Base-by-base conservation (phyloP, 2,888 invertebrate genomes). In the Meganola albula region DNA sequence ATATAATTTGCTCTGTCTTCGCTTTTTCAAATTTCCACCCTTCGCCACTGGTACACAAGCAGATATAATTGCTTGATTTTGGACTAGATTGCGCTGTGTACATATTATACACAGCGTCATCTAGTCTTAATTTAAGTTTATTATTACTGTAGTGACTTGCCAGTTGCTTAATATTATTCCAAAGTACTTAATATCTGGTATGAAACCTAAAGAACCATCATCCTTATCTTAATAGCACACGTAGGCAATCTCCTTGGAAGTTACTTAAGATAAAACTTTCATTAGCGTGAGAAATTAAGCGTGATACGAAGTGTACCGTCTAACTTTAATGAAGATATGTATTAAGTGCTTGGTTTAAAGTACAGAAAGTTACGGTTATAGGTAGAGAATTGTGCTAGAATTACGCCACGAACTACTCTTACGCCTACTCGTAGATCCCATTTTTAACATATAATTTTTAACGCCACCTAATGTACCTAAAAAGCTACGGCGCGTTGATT, bases 261-360 rank as follows among this genome's bases (percentile, higher is more conserved):
- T n/a, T n/a, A 50, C 31, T 45, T 44, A 28, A 31, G 28, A 8
- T 26, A 23, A 52, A 53, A 38, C 50, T 53, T 53, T 53, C 49
- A 53, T 53, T 53, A 51, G 24, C 36, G 36, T 13, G n/a, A 40
- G 35, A 36, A 50, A 52, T 54, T 52, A 54, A 43, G 42, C 26
- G 37, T 35, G 48, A 48, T 54, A 57, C 30, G 48, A 24, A 33
- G 37, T 37, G 41, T 44, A 24, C 24, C 24, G 29, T 27, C 10
- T 9, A 12, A 26, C 24, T 34, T 43, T 54, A 57, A 56, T 57
- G 52, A 46, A 52, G 46, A 57, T 52, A 43, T 50, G 47, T 40
- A 25, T 9, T 23, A 27, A 14, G 23, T 6, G 16, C 10, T 10
- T 11, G 47, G 40, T 21, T 4, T 20, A 49, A 40, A 27, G 1